phyloP scores from a whole-genome alignment of 2,888 invertebrate genomes.

The Campoletis raptor region DNA sequence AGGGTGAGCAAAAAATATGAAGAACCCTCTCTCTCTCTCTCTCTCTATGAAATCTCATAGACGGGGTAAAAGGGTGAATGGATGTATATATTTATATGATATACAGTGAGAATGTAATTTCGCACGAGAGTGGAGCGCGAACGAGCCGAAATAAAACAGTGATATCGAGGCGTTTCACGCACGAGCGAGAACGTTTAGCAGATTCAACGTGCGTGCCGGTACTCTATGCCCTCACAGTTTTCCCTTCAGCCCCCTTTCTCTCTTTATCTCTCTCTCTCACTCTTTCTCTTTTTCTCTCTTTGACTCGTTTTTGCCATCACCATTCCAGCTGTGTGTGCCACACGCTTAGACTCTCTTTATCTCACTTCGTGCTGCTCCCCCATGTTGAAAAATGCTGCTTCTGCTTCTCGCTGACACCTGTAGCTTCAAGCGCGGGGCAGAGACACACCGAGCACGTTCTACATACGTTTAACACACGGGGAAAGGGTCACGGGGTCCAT shows the following conservation, averaged over 20 bases:
- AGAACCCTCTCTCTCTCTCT: constrained; percentile 25
- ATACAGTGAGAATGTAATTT: constrained; percentile 73
- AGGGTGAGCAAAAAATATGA: constrained; percentile 57
- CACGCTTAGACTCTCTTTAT: constrained; percentile 70
- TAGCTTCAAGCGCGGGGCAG: constrained; percentile 78
- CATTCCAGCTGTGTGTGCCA: constrained; percentile 57
- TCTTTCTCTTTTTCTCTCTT: constrained; percentile 69
- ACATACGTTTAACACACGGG: constrained; percentile 79
- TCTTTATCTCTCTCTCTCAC: constrained; percentile 62
- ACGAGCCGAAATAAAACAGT: constrained; percentile 84
- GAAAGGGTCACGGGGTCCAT: constrained; percentile 53
- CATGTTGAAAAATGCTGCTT: constrained; percentile 84
- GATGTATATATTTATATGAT: constrained; percentile 47
- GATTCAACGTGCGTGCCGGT: constrained; percentile 85
- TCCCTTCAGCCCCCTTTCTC: constrained; percentile 74
- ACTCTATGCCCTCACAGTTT: constrained; percentile 75
- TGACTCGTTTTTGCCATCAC: constrained; percentile 67
- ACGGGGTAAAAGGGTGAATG: constrained; percentile 75
- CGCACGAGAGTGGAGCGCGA: constrained; percentile 74
- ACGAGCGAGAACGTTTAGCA: constrained; percentile 84
- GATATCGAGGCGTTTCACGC: constrained; percentile 85
- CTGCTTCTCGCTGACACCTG: constrained; percentile 84
- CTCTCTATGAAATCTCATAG: constrained; percentile 57
- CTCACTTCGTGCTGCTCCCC: constrained; percentile 77
- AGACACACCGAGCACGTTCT: constrained; percentile 75